Conservation (phyloP, 2,113 vertebrate species). For the Rousettus leschenaultii region DNA sequence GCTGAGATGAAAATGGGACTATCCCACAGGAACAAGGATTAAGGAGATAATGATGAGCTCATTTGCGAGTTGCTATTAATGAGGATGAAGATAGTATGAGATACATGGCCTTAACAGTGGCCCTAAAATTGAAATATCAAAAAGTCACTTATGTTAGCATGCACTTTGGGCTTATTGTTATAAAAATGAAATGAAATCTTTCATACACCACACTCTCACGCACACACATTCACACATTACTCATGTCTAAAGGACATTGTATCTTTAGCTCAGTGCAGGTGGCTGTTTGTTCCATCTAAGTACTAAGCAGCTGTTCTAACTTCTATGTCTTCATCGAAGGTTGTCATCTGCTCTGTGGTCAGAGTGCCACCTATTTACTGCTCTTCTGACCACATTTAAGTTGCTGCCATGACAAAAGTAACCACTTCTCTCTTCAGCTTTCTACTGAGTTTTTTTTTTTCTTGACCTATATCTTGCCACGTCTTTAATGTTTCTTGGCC, state of each 20-base stretch:
- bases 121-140: background rate
- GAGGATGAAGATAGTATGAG: background rate
- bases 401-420: background rate
- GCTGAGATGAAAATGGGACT: background rate
- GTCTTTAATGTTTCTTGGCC: background rate
- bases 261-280: background rate
- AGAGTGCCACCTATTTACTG: background rate
- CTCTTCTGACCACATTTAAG: background rate
- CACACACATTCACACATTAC: background rate
- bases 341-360: background rate
- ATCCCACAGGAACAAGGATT: background rate
- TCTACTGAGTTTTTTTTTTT: background rate
- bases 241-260: background rate
- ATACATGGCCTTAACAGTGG: background rate
- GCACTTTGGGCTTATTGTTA: background rate
- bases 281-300: background rate
- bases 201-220: background rate
- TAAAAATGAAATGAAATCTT: background rate
- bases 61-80: background rate
- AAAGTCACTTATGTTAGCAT: background rate
- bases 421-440: background rate
- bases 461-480: background rate
- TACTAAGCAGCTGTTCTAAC: background rate
- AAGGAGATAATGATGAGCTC: background rate
- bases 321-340: background rate